Base-by-base conservation (phyloP, 2,797 vertebrate species). In the Myotis myotis region DNA sequence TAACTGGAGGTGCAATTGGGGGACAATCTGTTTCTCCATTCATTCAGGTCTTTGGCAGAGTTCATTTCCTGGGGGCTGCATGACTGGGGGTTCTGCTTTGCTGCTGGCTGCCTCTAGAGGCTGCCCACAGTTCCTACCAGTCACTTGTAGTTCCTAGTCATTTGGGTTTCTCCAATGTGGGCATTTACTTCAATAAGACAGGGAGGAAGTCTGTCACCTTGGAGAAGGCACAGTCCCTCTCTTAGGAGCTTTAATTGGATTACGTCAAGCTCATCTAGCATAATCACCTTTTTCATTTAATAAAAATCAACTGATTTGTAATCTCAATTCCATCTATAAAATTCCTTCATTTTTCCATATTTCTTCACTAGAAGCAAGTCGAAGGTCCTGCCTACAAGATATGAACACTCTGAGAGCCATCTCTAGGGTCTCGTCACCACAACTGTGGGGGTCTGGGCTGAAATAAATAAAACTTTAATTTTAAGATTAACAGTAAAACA, bases 121-220 rank as follows among this genome's bases (percentile, higher is more conserved):
- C 2, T 12, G 3, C 1, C 36, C 22, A 23, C 2, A 36, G 4
- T 55, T 57, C 2, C n/a, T 68, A 8, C 8, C 4, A 1, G 8
- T 62, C 7, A 10, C 62, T 71, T 71, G 1, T 10, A 75, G 44
- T 70, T 51, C 0, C 2, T 53, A n/a, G 22, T 51, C 30, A 9
- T 70, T 81, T 47, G 44, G 8, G 2, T 11, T 85, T 30, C n/a
- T 25, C 60, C 17, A 89, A 5, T 2, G 4, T 1, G 9, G 20
- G 9, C 15, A 2, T 23, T 82, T 47, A 20, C 25, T 53, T 87
- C 25, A 53, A 41, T 16, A 79, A 60, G n/a, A n/a, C n/a, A n/a
- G n/a, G 6, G 80, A 84, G 12, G n/a, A 68, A 17, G 10, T 47
- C 33, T 19, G 20, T 38, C 10, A 49, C 0, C 28, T 9, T 8